Base-by-base conservation (phyloP, 2,797 vertebrate genomes). In the Echiichthys vipera region DNA sequence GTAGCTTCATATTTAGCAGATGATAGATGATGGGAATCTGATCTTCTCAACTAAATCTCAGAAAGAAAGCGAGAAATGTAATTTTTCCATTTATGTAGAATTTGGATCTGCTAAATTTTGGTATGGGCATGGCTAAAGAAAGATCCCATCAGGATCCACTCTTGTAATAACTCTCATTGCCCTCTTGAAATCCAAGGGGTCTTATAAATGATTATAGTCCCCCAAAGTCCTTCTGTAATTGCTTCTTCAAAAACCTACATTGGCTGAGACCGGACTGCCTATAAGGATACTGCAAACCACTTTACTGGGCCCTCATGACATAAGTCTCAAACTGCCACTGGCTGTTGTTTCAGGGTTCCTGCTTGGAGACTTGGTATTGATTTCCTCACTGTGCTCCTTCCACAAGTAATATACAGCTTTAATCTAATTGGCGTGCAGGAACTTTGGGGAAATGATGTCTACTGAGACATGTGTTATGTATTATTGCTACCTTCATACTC, bases 351-450 rank as follows among this genome's bases (percentile, higher is more conserved):
- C 81, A 80, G 81, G 70, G 77, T 69, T 87, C 77, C 46, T 80
- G 71, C 84, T 73, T 74, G 75, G 82, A 90, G 86, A 86, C 81
- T 55, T 56, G 18, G 59, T 91, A 92, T 89, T 84, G 86, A 92
- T 91, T 92, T 90, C 81, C 71, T 87, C 66, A 57, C 64, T 15
- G 50, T 74, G 74, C 78, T 78, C 75, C 82, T 63, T 87, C 88
- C 81, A 66, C 78, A 76, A 80, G 88, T 91, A 87, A 93, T 89
- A 88, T 90, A 90, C 72, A 87, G 85, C 83, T 91, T 89, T 91
- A 90, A 92, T 93, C 78, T 90, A 92, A 92, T 92, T 90, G 89
- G 74, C 20, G 65, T 65, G 71, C 37, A 45, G 84, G 77, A 93
- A 89, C 84, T 88, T 88, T 80, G 65, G 59, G 63, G 69, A 79